A percentile compares a stretch with the other conserved stretches of the same genome.
phyloP scores from a whole-genome alignment of 2,113 vertebrate genomes.

The Elephas maximus region DNA sequence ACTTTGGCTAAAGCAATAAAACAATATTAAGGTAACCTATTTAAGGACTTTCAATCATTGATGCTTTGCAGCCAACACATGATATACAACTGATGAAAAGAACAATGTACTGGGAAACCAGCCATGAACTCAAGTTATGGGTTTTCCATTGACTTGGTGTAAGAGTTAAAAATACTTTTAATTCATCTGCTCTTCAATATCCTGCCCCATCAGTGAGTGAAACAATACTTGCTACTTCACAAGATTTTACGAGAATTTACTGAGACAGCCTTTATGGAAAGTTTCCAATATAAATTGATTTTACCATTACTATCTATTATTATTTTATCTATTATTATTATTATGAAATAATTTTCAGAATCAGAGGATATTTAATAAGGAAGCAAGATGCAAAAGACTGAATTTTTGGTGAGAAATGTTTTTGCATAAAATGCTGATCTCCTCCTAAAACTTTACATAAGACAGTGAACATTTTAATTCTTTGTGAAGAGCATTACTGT shows the following conservation, averaged over 20 bases:
- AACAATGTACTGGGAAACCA: neutral
- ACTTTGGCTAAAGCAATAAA: constrained; percentile 76
- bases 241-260: constrained; percentile 26
- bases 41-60: neutral
- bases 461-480: constrained; percentile 51
- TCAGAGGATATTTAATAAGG: constrained; percentile 15
- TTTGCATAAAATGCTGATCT: constrained; percentile 72
- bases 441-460: constrained; percentile 62
- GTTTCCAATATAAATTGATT: neutral
- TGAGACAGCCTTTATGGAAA: constrained; percentile 14
- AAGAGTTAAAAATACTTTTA: constrained; percentile 34
- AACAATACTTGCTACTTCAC: neutral
- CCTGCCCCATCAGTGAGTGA: neutral
- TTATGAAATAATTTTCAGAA: constrained; percentile 18
- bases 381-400: constrained; percentile 70
- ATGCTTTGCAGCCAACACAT: constrained; percentile 36
- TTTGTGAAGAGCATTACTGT: constrained; percentile 3
- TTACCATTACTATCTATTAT: neutral
- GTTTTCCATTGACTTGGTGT: constrained; percentile 49
- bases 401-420: constrained; percentile 78
- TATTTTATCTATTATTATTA: neutral
- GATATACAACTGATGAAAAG: constrained; percentile 25
- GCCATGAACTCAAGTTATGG: constrained; percentile 11
- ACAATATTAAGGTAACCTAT: constrained; percentile 62
- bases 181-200: neutral